Base-by-base conservation (phyloP, 2,888 invertebrate species). In the Lapara coniferarum region DNA sequence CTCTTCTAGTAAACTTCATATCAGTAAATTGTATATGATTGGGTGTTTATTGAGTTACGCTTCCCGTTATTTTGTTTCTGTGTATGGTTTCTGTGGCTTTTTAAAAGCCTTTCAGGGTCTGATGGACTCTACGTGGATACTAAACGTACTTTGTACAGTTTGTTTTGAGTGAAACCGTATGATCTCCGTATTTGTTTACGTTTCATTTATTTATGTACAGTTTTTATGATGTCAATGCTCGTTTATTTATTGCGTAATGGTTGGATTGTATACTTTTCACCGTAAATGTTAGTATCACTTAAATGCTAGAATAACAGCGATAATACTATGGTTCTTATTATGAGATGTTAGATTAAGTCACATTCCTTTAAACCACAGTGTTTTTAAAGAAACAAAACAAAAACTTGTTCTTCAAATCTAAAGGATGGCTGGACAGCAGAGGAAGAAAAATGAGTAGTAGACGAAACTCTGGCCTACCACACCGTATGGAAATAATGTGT, bases 21-120 rank as follows among this genome's bases (percentile, higher is more conserved):
- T 52, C n/a, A 10, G 69, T 69, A 16, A 52, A n/a, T 51, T 52
- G 66, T 58, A 51, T 80, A 81, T 86, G 85, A 89, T 89, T 80
- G 89, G 84, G 89, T 89, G 90, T 89, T 86, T 88, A 91, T 91
- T 89, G 82, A 85, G 86, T 90, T 90, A 91, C 86, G 89, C 89
- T 89, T 86, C 89, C 85, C 71, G 83, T 84, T 85, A 85, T 86
- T 84, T 85, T 82, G 79, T 82, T 77, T 82, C 78, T 79, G 80
- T 79, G 74, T 68, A 16, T 67, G 71, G 73, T 76, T 75, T 75
- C 77, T 81, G 83, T 74, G 81, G 86, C 82, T 81, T 83, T 81
- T 83, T 80, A 71, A 78, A 81, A 81, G 68, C 70, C 73, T 73
- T 81, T 73, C 70, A 73, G 63, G 78, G 75, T 70, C 76, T 70